phyloP scores from a whole-genome alignment of 2,888 invertebrate genomes.

The Allolobophora icterica region DNA sequence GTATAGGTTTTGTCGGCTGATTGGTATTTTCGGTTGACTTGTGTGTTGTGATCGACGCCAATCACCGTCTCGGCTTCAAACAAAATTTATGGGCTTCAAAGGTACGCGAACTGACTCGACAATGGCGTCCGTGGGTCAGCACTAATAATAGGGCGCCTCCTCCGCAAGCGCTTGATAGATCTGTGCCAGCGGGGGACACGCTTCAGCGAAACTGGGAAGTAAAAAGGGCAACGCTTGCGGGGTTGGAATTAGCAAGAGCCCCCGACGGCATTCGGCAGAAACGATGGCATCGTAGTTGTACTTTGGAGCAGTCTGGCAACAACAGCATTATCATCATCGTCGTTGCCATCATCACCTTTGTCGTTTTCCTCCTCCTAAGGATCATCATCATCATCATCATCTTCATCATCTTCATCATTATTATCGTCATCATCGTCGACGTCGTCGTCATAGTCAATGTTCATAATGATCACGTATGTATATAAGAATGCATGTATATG shows the following conservation, averaged over 20 bases:
- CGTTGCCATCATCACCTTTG: not conserved
- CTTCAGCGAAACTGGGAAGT: not conserved
- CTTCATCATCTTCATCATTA: not conserved
- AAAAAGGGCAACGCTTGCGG: not conserved
- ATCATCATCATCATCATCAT: not conserved
- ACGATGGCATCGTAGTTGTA: not conserved
- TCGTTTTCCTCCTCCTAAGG: not conserved
- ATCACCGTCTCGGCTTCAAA: not conserved
- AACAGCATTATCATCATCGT: not conserved
- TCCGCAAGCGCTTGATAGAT: not conserved
- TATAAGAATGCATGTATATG: not conserved
- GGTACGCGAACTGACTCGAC: not conserved
- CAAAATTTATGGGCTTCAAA: conserved; percentile 17
- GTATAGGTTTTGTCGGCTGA: not conserved
- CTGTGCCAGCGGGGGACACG: not conserved
- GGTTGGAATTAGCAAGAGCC: not conserved
- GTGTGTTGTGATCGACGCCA: not conserved
- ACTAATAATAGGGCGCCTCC: not conserved
- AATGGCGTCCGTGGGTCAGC: not conserved
- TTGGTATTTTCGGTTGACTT: not conserved
- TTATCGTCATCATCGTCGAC: not conserved
- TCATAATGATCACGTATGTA: not conserved
- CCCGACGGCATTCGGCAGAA: not conserved
- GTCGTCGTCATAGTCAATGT: not conserved
- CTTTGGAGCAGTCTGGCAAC: not conserved